These are phyloP conservation scores for Fistularia commersonii DNA, from an alignment of 2,797 vertebrate genomes.

Conservation along the genomic window DNA sequence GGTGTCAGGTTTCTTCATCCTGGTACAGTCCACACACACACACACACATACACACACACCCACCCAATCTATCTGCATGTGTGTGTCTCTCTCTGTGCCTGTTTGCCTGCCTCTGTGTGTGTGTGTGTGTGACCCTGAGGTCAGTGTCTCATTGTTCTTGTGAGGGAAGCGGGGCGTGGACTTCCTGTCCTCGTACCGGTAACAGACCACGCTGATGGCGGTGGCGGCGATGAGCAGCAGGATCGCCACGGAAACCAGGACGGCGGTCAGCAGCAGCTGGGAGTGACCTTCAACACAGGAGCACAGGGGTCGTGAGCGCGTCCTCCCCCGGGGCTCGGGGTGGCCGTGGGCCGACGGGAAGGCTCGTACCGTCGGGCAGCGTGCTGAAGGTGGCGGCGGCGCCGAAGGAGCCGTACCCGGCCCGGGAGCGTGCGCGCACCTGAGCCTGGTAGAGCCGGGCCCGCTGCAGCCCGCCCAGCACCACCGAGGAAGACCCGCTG, in stretches of 20 bases:
- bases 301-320: neutral
- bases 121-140: conserved; percentile 17
- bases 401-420: conserved; percentile 80
- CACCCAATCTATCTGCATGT: too few species aligned
- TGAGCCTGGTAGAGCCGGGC: conserved; percentile 76
- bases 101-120: conserved; percentile 12
- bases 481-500: conserved; percentile 63
- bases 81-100: neutral
- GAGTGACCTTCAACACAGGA: conserved; percentile 27
- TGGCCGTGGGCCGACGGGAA: neutral
- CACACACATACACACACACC: conserved; percentile 10
- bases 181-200: conserved; percentile 72
- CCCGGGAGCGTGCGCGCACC: conserved; percentile 77
- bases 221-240: conserved; percentile 71
- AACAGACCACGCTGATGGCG: conserved; percentile 66
- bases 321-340: too few species aligned
- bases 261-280: conserved; percentile 71
- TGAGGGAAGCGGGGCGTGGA: conserved; percentile 21
- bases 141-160: conserved; percentile 40
- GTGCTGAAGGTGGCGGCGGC: conserved; percentile 67
- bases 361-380: conserved; percentile 56
- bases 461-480: conserved; percentile 66
- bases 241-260: conserved; percentile 71
- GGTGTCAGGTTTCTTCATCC: conserved; percentile 39
- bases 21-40: conserved; percentile 31